Percentiles rank a stretch among this genome's conserved stretches.
Evolutionary conservation across 2,797 vertebrate species (phyloP).

Genomic region (Novumbra hubbsi): DNA sequence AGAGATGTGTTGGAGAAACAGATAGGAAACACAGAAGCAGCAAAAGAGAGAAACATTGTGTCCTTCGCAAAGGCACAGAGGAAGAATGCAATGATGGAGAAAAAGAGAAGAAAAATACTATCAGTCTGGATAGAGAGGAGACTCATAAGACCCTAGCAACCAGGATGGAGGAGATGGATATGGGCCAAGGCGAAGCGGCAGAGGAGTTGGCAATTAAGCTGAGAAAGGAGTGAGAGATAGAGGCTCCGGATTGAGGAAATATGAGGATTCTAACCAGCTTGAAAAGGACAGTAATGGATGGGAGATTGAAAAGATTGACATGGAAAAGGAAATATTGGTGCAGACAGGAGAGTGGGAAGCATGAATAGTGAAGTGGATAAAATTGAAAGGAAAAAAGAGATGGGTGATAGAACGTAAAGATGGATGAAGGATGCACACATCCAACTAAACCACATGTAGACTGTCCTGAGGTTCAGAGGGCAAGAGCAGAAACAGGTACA

Average conservation of each 20-base stretch:
- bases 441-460: not conserved
- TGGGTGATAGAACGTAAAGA: not conserved
- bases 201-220: not conserved
- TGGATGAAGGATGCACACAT: not conserved
- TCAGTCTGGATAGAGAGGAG: no score
- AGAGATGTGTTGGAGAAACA: no score
- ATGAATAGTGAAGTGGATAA: not conserved
- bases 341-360: not conserved
- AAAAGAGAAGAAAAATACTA: no score
- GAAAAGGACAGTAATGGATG: not conserved
- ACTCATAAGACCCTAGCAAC: no score
- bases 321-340: not conserved
- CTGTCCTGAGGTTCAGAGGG: slow-evolving; percentile 1
- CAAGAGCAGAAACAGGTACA: not conserved
- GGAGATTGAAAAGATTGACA: not conserved
- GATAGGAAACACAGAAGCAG: no score
- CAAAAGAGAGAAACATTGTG: no score
- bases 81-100: no score
- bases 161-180: no score
- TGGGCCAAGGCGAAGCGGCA: not conserved
- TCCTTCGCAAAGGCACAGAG: no score
- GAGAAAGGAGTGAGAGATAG: not conserved
- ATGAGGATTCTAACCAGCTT: no score
- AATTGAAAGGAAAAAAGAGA: not conserved
- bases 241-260: not conserved